Evolutionary conservation across 1,140 invertebrate species (phyloP), one percentile per base, ranked within the genome.

Genomic region (Aphis gossypii): DNA sequence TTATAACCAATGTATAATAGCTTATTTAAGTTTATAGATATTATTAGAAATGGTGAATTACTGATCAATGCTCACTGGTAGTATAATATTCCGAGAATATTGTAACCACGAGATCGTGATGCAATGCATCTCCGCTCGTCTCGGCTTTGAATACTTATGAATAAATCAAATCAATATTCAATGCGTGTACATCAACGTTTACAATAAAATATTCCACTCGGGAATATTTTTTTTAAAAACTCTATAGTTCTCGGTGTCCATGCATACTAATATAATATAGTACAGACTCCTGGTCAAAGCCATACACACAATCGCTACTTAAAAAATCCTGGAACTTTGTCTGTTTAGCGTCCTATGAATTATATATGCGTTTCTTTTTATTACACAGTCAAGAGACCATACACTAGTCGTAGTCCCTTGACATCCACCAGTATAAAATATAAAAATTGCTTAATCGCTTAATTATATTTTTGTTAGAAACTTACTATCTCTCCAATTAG

Each of bases 161-260:
- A 76, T 76, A 76, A 68, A 68, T 68, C 60, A 76, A 5, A 35
- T 76, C 60, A 76, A 76, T 76, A 76, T 76, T 76, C 60, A 76
- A 76, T 76, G 60, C n/a, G 60, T 76, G 60, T 76, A 76, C 60
- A n/a, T 76, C 14, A 76, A n/a, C n/a, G 60, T 76, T 76, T 76
- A 18, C n/a, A 18, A 76, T n/a, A 76, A 76, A 76, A 76, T 76
- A 76, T 76, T 35, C 60, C 60, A 18, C 60, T 18, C 60, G 60
- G 60, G n/a, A n/a, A n/a, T 30, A 30, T 18, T 76, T 68, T 60
- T 60, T 68, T 68, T 68, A 4, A 30, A 76, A 35, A 76, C 14
- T 18, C 60, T 76, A n/a, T 76, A 76, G 60, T 76, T 76, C 14
- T 76, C 5, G 60, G 60, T 76, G 60, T 20, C 30, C 60, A n/a